Base-by-base conservation (phyloP, 2,888 invertebrate species). In the Stenotaenia linearis region DNA sequence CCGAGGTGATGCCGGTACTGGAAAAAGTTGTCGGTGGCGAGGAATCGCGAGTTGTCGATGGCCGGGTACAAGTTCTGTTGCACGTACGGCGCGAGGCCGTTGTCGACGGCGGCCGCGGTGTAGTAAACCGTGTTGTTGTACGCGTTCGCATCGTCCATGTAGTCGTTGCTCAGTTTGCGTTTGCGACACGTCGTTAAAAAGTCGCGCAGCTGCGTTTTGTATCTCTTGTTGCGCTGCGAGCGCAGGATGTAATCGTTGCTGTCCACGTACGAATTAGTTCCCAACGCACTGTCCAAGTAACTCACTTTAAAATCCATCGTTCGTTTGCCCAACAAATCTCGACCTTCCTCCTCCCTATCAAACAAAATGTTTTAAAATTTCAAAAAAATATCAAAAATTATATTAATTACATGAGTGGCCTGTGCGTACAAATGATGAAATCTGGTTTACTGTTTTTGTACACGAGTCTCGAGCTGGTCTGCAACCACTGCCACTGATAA, bases 371-470 rank as follows among this genome's bases (percentile, higher is more conserved):
- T n/a, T n/a, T 87, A 32, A 32, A 10, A 25, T 79, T 15, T 37
- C 30, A 32, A 2, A 32, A 2, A 56, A 56, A 56, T 10, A 21
- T 21, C 6, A 2, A 21, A 35, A 77, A n/a, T n/a, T 45, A 7
- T 5, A 30, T 18, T 76, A 90, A 93, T 91, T 88, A 97, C 99
- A 98, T 98, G 76, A 99, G 90, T 81, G 98, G 97, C 82, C 99
- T 90, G 88, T 99, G 99, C 69, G 98, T 99, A 87, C 97, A 96
- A 84, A 98, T 97, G 82, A 99, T 97, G 86, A 98, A 98, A 87
- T 99, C 99, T 0, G 98, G 98, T 87, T 99, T 99, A 82, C 98
- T 98, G 88, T 98, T 99, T 88, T 99, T 99, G 89, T 98, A 99
- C 83, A 98, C 97, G 83, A 99, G 91, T 83, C 98, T 90, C 15